Percentiles rank a stretch among this genome's conserved stretches.
phyloP scores from a whole-genome alignment of 2,113 vertebrate genomes.

The Chascanopsetta lugubris region DNA sequence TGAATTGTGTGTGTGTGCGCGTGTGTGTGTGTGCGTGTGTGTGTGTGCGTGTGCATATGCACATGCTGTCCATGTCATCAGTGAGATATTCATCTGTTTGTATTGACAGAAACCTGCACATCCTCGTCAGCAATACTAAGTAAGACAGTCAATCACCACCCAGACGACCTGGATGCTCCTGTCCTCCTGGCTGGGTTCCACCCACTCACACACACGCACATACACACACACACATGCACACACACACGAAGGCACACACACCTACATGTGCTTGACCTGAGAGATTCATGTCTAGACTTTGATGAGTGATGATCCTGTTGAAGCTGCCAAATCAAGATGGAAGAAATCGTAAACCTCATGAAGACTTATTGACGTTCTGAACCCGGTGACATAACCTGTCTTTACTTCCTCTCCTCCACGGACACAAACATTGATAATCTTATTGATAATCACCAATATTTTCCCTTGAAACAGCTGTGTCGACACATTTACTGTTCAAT shows the following conservation, averaged over 20 bases:
- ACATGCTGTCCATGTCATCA: not conserved
- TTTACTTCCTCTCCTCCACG: no score
- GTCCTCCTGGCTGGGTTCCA: slow-evolving; percentile 24
- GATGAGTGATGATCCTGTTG: not conserved
- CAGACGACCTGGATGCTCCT: slow-evolving; percentile 32
- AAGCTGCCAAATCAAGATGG: not conserved
- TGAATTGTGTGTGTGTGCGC: not conserved
- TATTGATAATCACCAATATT: no score
- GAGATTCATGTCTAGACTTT: not conserved
- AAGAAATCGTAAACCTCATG: slow-evolving; percentile 3
- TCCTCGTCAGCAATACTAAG: slow-evolving; percentile 59
- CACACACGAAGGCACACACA: not conserved
- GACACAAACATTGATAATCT: no score
- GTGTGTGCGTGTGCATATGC: not conserved
- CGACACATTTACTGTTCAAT: no score
- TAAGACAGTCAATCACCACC: slow-evolving; percentile 63
- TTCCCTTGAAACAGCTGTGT: no score
- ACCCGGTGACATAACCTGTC: not conserved
- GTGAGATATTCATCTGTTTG: slow-evolving; percentile 51
- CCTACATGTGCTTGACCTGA: not conserved
- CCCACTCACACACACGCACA: slow-evolving; percentile 9
- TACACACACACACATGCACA: not conserved
- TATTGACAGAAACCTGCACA: slow-evolving; percentile 62
- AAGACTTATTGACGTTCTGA: not conserved
- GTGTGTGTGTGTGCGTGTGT: not conserved